Base-by-base conservation (phyloP, 30 jellyfish, hydroid and myxozoan genomes). In the Turritopsis rubra region DNA sequence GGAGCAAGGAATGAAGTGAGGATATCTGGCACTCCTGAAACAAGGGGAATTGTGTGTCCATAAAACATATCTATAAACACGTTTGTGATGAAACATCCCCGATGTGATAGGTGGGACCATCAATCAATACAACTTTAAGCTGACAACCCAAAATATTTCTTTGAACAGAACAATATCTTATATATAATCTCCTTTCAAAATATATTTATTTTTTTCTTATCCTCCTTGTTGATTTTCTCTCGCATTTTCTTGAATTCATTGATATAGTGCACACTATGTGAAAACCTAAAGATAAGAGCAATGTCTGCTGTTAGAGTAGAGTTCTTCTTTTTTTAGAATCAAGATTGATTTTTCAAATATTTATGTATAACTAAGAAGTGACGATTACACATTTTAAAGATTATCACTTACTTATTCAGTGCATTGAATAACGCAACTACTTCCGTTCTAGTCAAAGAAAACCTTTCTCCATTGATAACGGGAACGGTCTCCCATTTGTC, bases 371-470 rank as follows among this genome's bases (percentile, higher is more conserved):
- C 9, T 41, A 41, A 3, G 13, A 41, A 41, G 13, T 41, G 13
- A 13, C 13, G 9, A 41, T 5, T 41, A 41, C 13, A 5, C 5
- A 13, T 3, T 3, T 41, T 41, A 13, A 41, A 41, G 60, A 13
- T 41, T 13, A 41, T 3, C 13, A 41, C 60, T 41, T 74, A 95
- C 99, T 96, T 89, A 30, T 87, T 89, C 52, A 89, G 85, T 1
- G 87, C 97, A 68, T 95, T 90, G 79, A 95, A 95, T 21, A 95
- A 82, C 0, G 96, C 80, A 13, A 90, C 96, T 23, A 90, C 86
- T 73, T 95, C 99, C 26, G 88, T 85, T 65, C 99, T 81, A 17
- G 96, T 75, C 52, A 95, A 79, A 24, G 87, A 77, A 84, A 95
- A 87, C 66, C 66, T 72, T 84, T 92, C 86, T 41, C 96, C 98